A percentile compares a stretch with the other conserved stretches of the same genome.
Conservation (phyloP, 2,888 invertebrate species). For the Lasioglossum villosulum region DNA sequence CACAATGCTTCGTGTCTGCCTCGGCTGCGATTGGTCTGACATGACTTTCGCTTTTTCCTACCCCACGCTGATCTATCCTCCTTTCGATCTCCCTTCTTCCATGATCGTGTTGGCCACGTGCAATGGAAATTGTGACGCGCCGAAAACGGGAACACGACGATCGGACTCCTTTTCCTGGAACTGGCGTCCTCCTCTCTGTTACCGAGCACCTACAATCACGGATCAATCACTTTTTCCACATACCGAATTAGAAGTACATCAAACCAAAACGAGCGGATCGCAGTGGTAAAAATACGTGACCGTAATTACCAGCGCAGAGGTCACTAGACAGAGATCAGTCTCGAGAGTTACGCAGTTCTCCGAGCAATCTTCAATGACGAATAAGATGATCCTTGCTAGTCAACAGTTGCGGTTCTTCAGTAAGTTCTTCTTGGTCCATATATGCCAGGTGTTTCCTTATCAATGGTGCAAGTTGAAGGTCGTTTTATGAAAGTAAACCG, state of each 20-base stretch:
- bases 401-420: neutral
- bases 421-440: neutral
- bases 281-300: neutral
- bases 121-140: slow-evolving; percentile 37
- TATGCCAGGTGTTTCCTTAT: neutral
- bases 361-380: too few relatives aligned
- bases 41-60: slow-evolving; percentile 78
- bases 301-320: neutral
- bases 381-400: neutral
- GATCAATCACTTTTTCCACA: neutral
- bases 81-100: slow-evolving; percentile 44
- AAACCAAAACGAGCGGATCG: neutral
- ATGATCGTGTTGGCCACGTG: slow-evolving; percentile 26
- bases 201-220: neutral
- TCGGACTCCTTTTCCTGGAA: slow-evolving; percentile 14
- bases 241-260: neutral
- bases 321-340: neutral
- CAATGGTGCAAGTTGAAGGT: neutral
- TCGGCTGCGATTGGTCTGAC: slow-evolving; percentile 59
- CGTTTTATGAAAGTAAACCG: neutral
- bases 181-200: neutral
- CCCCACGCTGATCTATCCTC: slow-evolving; percentile 55
- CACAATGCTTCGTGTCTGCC: slow-evolving; percentile 68
- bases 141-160: slow-evolving; percentile 42
- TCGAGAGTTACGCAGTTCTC: neutral